phyloP scores from a whole-genome alignment of 2,113 vertebrate species.

The Osmerus mordax region DNA sequence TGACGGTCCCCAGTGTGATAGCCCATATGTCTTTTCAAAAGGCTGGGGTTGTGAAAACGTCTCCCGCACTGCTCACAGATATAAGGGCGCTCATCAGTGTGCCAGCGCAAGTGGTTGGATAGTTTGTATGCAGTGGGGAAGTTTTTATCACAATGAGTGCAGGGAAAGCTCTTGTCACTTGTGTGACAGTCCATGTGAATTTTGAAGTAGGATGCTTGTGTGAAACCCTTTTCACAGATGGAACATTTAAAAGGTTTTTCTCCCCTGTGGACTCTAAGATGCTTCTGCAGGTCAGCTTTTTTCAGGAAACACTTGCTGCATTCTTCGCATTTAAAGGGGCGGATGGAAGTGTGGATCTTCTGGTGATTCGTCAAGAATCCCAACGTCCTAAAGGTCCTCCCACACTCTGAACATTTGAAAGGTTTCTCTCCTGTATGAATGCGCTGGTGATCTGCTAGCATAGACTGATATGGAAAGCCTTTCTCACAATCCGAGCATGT shows the following conservation, averaged over 20 bases:
- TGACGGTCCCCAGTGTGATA: conserved; percentile 68
- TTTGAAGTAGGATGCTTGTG: conserved; percentile 69
- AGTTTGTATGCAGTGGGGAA: conserved; percentile 68
- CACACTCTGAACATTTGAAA: conserved; percentile 59
- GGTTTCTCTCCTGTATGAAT: conserved; percentile 69
- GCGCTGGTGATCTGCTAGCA: conserved; percentile 64
- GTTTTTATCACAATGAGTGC: conserved; percentile 63
- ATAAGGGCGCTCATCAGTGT: conserved; percentile 65
- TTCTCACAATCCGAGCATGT: conserved; percentile 60
- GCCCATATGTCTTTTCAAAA: conserved; percentile 71
- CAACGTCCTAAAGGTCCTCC: conserved; percentile 63
- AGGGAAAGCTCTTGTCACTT: conserved; percentile 65
- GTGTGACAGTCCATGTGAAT: conserved; percentile 72
- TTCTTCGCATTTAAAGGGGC: conserved; percentile 61
- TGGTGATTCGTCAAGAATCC: conserved; percentile 68
- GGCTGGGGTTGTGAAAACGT: conserved; percentile 65
- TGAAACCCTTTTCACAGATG: conserved; percentile 70
- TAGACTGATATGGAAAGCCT: conserved; percentile 65
- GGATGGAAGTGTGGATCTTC: conserved; percentile 60
- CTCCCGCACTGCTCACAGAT: conserved; percentile 70
- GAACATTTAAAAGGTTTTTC: conserved; percentile 67
- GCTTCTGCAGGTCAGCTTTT: conserved; percentile 56
- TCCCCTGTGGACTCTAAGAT: conserved; percentile 63
- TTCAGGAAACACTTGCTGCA: conserved; percentile 64
- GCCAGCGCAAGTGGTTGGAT: conserved; percentile 66